Base-by-base conservation (phyloP, 1,140 invertebrate genomes). In the Hylaeus anthracinus region DNA sequence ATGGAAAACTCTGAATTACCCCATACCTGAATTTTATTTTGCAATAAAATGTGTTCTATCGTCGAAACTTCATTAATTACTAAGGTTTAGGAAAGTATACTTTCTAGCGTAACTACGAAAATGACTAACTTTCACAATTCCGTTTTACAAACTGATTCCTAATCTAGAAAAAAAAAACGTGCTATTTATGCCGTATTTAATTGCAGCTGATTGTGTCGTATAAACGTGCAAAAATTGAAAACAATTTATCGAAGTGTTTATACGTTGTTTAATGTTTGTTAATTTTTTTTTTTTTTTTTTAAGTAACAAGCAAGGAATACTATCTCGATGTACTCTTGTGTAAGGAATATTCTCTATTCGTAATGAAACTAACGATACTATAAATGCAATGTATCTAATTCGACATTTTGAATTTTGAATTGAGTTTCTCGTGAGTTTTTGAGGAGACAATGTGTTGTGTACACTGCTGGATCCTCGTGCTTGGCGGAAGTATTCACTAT, bases 1-100 rank as follows among this genome's bases (percentile, higher is more conserved):
- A 53, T 65, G 77, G 70, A 79, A 73, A 72, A 73, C 60, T 4
- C 77, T 65, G 77, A 79, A 79, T 79, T 65, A 53, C 81, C 78
- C 78, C 69, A 81, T 81, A 61, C 39, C 51, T 72, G 66, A 85
- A 58, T 70, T 37, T 58, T 55, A 77, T 53, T 55, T 43, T 15
- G 72, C 48, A 45, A 71, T 61, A 45, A 81, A 26, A 56, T 71
- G 61, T 10, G 43, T 45, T 79, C 43, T 63, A 76, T 60, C 43
- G 12, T 58, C n/a, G 51, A 58, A 72, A 76, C 10, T 69, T 77
- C 51, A 43, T 69, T 70, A 26, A 39, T 79, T 58, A 58, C 45
- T 15, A 83, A 51, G 63, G 8, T 74, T 58, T 61, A 67, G 26
- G 26, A 26, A 26, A 81, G 61, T 82, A 58, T 78, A 74, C 51